Evolutionary conservation across 2,888 invertebrate genomes (phyloP).

Genomic region (Coleophora deauratella): DNA sequence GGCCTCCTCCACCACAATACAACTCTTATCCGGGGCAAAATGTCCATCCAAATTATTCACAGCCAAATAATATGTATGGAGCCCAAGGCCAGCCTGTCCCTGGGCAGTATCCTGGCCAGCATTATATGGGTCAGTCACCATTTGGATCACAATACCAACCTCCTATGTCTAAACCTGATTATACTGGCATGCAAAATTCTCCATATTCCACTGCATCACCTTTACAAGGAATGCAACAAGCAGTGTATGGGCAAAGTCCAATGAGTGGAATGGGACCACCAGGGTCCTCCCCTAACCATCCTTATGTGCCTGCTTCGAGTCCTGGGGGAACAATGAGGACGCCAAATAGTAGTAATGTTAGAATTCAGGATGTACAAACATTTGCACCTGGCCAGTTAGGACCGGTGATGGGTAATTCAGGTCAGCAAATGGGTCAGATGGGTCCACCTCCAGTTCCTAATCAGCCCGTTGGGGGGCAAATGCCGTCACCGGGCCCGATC

Average conservation of each 20-base stretch:
- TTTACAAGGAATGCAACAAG: slow-evolving; percentile 62
- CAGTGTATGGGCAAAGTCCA: slow-evolving; percentile 50
- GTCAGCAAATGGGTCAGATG: slow-evolving; percentile 23
- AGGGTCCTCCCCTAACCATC: slow-evolving; percentile 31
- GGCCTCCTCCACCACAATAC: slow-evolving; percentile 56
- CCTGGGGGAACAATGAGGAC: slow-evolving; percentile 48
- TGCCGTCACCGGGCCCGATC: slow-evolving; percentile 48
- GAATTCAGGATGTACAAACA: slow-evolving; percentile 62
- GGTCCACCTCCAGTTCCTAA: slow-evolving; percentile 16
- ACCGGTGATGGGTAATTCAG: slow-evolving; percentile 24
- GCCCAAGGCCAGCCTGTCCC: slow-evolving; percentile 41
- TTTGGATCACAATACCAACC: slow-evolving; percentile 46
- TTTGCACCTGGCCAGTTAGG: slow-evolving; percentile 44
- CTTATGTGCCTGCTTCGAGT: slow-evolving; percentile 43
- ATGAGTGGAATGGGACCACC: slow-evolving; percentile 41
- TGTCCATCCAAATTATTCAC: slow-evolving; percentile 51
- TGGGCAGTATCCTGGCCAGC: slow-evolving; percentile 43
- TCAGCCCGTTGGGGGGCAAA: slow-evolving; percentile 24
- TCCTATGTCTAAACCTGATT: slow-evolving; percentile 45
- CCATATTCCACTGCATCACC: slow-evolving; percentile 50
- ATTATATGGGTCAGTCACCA: slow-evolving; percentile 40
- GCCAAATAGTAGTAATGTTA: slow-evolving; percentile 34
- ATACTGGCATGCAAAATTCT: slow-evolving; percentile 40
- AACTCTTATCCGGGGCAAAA: slow-evolving; percentile 41
- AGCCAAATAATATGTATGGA: slow-evolving; percentile 55